These are phyloP conservation scores for Drosophila vallismaia DNA, from an alignment of 2,888 invertebrate genomes.

Conservation along the genomic window DNA sequence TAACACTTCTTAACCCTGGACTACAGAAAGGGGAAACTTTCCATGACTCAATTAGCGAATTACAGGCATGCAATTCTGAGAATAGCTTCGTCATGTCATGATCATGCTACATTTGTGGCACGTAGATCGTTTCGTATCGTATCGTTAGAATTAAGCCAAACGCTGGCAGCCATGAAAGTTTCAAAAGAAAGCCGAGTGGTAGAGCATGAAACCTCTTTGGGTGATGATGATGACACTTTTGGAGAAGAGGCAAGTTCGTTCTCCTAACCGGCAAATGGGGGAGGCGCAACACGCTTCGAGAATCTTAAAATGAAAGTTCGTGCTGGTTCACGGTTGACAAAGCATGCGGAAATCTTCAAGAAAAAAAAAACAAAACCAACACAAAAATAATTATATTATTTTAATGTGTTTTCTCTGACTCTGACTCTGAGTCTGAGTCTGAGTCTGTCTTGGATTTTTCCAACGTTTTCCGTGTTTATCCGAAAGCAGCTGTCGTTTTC, in stretches of 20 bases:
- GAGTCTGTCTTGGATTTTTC: conserved; percentile 13
- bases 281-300: conserved; percentile 53
- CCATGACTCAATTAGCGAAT: conserved; percentile 53
- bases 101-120: conserved; percentile 44
- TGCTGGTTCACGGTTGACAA: conserved; percentile 77
- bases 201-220: conserved; percentile 20
- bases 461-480: conserved; percentile 46
- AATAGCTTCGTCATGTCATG: conserved; percentile 20
- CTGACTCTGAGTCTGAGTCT: conserved; percentile 18
- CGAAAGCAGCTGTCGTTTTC: conserved; percentile 68
- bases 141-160: conserved; percentile 52
- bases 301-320: conserved; percentile 79
- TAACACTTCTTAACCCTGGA: conserved; percentile 22
- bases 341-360: conserved; percentile 75
- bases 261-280: not conserved
- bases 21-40: conserved; percentile 51
- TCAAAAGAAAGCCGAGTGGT: conserved; percentile 41
- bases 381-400: conserved; percentile 73
- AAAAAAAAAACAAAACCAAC: conserved; percentile 28
- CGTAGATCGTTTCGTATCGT: conserved; percentile 29
- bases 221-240: no score
- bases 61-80: conserved; percentile 49
- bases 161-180: conserved; percentile 57
- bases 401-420: conserved; percentile 69
- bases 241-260: no score